A percentile compares a stretch with the other conserved stretches of the same genome.
phyloP scores from a whole-genome alignment of 2,797 vertebrate genomes.

The Microctenopoma lineatum region DNA sequence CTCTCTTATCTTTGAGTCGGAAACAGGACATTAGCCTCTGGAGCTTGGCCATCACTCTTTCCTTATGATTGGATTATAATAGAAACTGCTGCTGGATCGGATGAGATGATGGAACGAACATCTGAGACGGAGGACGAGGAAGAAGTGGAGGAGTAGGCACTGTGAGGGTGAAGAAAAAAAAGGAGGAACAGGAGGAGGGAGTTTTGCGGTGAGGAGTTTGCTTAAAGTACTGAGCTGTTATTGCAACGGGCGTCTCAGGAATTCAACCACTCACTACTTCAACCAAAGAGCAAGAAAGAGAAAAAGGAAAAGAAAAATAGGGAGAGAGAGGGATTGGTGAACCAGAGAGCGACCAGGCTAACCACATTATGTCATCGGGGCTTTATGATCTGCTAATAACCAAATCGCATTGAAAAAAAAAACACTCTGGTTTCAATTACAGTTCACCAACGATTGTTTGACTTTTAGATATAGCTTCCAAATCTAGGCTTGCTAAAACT shows the following conservation, averaged over 20 bases:
- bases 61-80: slow-evolving; percentile 63
- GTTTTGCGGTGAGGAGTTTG: slow-evolving; percentile 77
- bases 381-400: slow-evolving; percentile 81
- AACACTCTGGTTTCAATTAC: slow-evolving; percentile 73
- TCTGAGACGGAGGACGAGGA: slow-evolving; percentile 35
- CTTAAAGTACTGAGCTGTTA: slow-evolving; percentile 82
- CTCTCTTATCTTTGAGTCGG: slow-evolving; percentile 58
- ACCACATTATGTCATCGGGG: slow-evolving; percentile 81
- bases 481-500: slow-evolving; percentile 50
- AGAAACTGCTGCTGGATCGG: slow-evolving; percentile 63
- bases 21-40: slow-evolving; percentile 69
- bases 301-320: slow-evolving; percentile 28
- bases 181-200: slow-evolving; percentile 32
- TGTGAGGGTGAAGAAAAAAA: slow-evolving; percentile 32
- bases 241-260: slow-evolving; percentile 79
- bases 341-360: slow-evolving; percentile 72
- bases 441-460: slow-evolving; percentile 47
- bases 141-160: slow-evolving; percentile 35
- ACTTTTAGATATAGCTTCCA: slow-evolving; percentile 52
- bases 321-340: slow-evolving; percentile 55
- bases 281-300: slow-evolving; percentile 57
- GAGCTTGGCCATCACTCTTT: slow-evolving; percentile 46
- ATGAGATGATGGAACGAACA: slow-evolving; percentile 68
- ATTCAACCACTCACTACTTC: slow-evolving; percentile 67
- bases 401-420: slow-evolving; percentile 74